Conservation (phyloP, 2,888 invertebrate genomes). For the Tipula confusa region DNA sequence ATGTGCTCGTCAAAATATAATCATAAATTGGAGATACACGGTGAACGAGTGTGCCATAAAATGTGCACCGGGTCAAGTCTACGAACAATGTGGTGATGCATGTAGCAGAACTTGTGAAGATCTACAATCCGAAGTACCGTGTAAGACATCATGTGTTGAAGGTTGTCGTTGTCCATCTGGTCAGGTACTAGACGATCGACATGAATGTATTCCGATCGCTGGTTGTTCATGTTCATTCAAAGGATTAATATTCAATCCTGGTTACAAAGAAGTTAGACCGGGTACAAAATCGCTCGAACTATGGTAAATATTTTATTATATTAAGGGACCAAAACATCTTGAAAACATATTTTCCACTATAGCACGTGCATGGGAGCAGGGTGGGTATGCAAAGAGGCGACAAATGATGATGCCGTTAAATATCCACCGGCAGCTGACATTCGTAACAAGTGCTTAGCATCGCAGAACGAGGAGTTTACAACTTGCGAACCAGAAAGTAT, state of each 20-base stretch:
- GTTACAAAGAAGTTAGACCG: slow-evolving; percentile 70
- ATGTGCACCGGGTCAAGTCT: slow-evolving; percentile 74
- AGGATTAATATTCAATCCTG: slow-evolving; percentile 67
- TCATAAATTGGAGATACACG: slow-evolving; percentile 72
- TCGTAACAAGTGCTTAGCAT: slow-evolving; percentile 59
- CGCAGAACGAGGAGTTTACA: slow-evolving; percentile 66
- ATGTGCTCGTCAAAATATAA: slow-evolving; percentile 68
- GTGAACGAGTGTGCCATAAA: slow-evolving; percentile 74
- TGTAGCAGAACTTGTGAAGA: slow-evolving; percentile 74
- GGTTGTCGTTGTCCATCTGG: slow-evolving; percentile 86
- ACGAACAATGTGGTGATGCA: slow-evolving; percentile 79
- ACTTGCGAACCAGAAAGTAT: slow-evolving; percentile 73
- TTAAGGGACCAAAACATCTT: background rate
- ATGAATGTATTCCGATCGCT: slow-evolving; percentile 69
- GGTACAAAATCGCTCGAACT: slow-evolving; percentile 64
- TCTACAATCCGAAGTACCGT: slow-evolving; percentile 43
- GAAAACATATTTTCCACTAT: slow-evolving; percentile 26
- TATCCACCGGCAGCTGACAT: slow-evolving; percentile 65
- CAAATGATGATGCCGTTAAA: slow-evolving; percentile 56
- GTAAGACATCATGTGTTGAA: slow-evolving; percentile 63
- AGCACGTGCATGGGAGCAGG: slow-evolving; percentile 65
- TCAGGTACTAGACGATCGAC: slow-evolving; percentile 62
- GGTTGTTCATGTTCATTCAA: slow-evolving; percentile 73
- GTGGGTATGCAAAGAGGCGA: slow-evolving; percentile 70
- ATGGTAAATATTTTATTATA: slow-evolving; percentile 54